These are phyloP conservation scores for Sebastes taczanowskii DNA, from an alignment of 2,797 vertebrate species.

Conservation along the genomic window DNA sequence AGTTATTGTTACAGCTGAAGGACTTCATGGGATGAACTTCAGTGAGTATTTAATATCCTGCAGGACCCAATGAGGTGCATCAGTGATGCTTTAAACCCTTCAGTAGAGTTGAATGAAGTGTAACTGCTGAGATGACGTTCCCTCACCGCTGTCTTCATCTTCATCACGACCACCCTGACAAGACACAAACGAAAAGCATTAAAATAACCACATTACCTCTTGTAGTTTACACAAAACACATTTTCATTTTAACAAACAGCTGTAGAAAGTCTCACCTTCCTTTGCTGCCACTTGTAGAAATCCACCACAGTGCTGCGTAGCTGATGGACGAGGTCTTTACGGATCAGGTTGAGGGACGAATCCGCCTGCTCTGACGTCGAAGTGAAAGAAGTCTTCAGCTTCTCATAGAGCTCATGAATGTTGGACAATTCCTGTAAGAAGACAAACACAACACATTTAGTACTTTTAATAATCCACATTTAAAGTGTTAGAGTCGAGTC, in stretches of 20 bases:
- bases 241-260: background rate
- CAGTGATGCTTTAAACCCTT: background rate
- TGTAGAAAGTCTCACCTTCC: slow-evolving; percentile 17
- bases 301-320: slow-evolving; percentile 83
- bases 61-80: background rate
- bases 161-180: slow-evolving; percentile 39
- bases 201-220: background rate
- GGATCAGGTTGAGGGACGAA: slow-evolving; percentile 83
- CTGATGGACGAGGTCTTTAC: slow-evolving; percentile 82
- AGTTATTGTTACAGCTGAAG: background rate
- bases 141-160: slow-evolving; percentile 65
- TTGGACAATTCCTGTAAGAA: slow-evolving; percentile 89
- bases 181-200: background rate
- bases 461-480: too few relatives aligned
- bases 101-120: background rate
- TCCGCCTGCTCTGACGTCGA: slow-evolving; percentile 65
- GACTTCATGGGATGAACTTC: background rate
- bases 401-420: slow-evolving; percentile 89
- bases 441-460: background rate
- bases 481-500: background rate
- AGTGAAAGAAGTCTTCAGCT: slow-evolving; percentile 84
- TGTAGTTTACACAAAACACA: background rate
- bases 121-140: slow-evolving; percentile 73
- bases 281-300: slow-evolving; percentile 87
- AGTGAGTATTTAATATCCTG: background rate